A percentile compares a stretch with the other conserved stretches of the same genome.
Conservation (phyloP, 92 coral and sea anemone species). For the Micromussa lordhowensis region DNA sequence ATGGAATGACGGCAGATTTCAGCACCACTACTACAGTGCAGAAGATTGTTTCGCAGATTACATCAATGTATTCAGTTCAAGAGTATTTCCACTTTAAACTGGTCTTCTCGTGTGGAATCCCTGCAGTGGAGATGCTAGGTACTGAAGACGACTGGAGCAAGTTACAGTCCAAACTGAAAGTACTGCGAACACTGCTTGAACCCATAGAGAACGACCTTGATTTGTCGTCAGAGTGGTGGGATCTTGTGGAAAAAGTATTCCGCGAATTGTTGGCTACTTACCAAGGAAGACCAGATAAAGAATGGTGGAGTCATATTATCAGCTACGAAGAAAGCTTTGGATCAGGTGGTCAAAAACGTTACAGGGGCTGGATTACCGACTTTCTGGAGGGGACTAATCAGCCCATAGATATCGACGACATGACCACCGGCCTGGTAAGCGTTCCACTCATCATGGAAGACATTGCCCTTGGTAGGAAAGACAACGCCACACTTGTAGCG, state of each 20-base stretch:
- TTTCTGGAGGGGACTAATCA: slow-evolving; percentile 37
- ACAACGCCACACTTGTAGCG: slow-evolving; percentile 66
- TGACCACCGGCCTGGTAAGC: slow-evolving; percentile 54
- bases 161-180: slow-evolving; percentile 55
- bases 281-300: slow-evolving; percentile 57
- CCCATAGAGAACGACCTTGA: slow-evolving; percentile 63
- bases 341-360: slow-evolving; percentile 17
- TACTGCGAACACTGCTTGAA: slow-evolving; percentile 46
- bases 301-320: slow-evolving; percentile 73
- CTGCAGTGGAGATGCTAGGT: slow-evolving; percentile 61
- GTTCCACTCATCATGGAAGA: slow-evolving; percentile 47
- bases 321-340: background rate
- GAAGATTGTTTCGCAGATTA: slow-evolving; percentile 66
- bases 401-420: background rate
- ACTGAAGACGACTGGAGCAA: slow-evolving; percentile 64
- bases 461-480: slow-evolving; percentile 25
- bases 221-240: slow-evolving; percentile 69
- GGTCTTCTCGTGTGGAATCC: background rate
- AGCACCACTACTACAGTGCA: slow-evolving; percentile 58
- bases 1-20: slow-evolving; percentile 74
- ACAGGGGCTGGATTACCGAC: slow-evolving; percentile 60
- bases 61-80: slow-evolving; percentile 63
- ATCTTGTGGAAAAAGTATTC: slow-evolving; percentile 54
- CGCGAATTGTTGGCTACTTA: slow-evolving; percentile 63
- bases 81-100: slow-evolving; percentile 30